Evolutionary conservation across 2,797 vertebrate genomes (phyloP), one percentile per base, ranked within the genome.

Genomic region (Bradypus variegatus): DNA sequence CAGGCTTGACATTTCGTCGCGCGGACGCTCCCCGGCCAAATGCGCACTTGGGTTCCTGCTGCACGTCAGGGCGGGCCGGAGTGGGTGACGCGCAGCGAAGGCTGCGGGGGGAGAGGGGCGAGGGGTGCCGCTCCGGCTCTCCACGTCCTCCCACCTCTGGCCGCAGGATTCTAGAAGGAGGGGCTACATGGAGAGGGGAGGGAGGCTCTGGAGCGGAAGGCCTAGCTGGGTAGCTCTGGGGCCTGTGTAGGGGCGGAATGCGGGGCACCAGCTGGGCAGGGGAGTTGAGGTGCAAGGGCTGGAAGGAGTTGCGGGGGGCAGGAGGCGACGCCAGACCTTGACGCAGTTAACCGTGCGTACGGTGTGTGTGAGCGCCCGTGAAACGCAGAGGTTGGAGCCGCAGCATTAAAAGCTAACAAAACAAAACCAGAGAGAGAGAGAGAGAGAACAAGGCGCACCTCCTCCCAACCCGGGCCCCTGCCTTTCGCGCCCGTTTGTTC

Each of bases 141-240:
- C 60, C 33, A 14, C 60, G 45, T 29, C 31, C 8, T 11, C 36
- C 45, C 11, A 7, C 65, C 36, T 79, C 33, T 69, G 36, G 77
- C 78, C 58, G 73, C 93, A 85, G 13, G 69, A 82, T 79, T 85
- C 92, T 60, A 33, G 91, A 92, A 84, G 78, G 84, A 93, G 94
- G 92, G 92, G 91, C 79, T 8, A 4, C 13, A 11, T 5, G n/a
- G 33, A 62, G 36, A n/a, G 31, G 0, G 10, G 38, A 41, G 55
- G 41, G 12, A 31, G 62, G 53, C 21, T 38, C 69, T 25, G 29
- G 41, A 58, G 29, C 45, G 0, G 62, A 41, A 53, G 23, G 13
- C 58, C 31, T 0, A 29, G 41, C 55, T 45, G 45, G 53, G 41
- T 67, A 10, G 14, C 48, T 45, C 38, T 9, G 86, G 76, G 31